Conservation (phyloP, 2,113 vertebrate genomes). For the Tauraco erythrolophus region DNA sequence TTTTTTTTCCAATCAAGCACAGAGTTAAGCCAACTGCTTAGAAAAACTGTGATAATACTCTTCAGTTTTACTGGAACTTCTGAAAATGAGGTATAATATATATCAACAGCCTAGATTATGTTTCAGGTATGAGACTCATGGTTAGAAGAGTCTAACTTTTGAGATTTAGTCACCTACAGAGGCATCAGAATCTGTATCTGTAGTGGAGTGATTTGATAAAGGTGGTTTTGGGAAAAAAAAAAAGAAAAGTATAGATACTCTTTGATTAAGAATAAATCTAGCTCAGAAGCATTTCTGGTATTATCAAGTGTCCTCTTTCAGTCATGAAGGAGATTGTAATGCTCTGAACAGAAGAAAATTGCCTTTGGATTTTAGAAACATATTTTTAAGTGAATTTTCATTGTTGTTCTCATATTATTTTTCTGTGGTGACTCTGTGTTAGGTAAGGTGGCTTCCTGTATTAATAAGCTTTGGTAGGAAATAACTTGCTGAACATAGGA, state of each 20-base stretch:
- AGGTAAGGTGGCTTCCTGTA: background rate
- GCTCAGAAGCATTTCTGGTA: background rate
- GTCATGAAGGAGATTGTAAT: background rate
- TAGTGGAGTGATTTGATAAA: background rate
- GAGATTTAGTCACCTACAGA: background rate
- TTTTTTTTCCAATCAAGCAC: background rate
- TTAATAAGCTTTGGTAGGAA: background rate
- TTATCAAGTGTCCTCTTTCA: background rate
- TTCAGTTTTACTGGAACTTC: background rate
- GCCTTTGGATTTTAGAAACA: background rate
- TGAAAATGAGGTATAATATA: background rate
- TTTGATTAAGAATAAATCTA: background rate
- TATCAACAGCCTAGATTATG: background rate
- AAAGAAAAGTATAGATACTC: background rate
- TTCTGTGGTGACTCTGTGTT: background rate
- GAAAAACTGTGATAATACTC: background rate
- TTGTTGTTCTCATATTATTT: background rate
- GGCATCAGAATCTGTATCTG: background rate
- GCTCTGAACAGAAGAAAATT: background rate
- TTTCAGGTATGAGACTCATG: background rate
- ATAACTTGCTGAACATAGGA: background rate
- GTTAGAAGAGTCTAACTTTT: background rate
- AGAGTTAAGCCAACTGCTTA: background rate
- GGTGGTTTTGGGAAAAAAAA: background rate
- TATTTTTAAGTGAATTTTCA: background rate